Evolutionary conservation across 2,113 vertebrate genomes (phyloP).

Genomic region (Rhadina sibilatrix): DNA sequence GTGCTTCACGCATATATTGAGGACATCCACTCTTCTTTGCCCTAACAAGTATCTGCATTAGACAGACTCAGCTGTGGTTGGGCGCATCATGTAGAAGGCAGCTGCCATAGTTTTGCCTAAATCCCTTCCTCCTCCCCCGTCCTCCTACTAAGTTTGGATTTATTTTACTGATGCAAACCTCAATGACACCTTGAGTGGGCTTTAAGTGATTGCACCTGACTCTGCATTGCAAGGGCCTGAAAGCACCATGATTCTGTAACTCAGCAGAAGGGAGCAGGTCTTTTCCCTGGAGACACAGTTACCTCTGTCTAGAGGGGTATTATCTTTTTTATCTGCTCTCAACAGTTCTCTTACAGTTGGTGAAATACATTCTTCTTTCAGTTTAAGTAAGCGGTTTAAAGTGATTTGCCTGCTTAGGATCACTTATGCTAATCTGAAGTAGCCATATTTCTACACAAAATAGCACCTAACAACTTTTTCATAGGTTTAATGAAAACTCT

Average conservation of each 20-base stretch:
- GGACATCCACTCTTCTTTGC: neutral
- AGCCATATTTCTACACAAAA: neutral
- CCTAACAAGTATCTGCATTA: neutral
- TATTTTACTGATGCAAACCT: neutral
- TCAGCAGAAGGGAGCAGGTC: neutral
- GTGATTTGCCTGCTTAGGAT: neutral
- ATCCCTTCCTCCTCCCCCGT: accelerated
- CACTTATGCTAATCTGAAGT: neutral
- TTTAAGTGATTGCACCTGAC: neutral
- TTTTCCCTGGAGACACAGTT: neutral
- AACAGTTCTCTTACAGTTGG: neutral
- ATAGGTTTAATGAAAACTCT: neutral
- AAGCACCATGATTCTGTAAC: neutral
- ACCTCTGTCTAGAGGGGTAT: neutral
- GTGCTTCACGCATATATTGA: neutral
- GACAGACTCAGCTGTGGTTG: too few species aligned
- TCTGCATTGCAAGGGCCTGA: neutral
- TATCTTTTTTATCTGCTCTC: neutral
- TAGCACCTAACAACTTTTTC: neutral
- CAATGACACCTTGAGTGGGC: neutral
- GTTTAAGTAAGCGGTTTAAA: neutral
- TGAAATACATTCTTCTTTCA: neutral
- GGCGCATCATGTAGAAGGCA: neutral
- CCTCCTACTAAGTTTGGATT: neutral
- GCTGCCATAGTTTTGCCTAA: neutral